These are phyloP conservation scores for Isaurus tuberculatus DNA, from an alignment of 92 coral and sea anemone species.

Conservation along the genomic window DNA sequence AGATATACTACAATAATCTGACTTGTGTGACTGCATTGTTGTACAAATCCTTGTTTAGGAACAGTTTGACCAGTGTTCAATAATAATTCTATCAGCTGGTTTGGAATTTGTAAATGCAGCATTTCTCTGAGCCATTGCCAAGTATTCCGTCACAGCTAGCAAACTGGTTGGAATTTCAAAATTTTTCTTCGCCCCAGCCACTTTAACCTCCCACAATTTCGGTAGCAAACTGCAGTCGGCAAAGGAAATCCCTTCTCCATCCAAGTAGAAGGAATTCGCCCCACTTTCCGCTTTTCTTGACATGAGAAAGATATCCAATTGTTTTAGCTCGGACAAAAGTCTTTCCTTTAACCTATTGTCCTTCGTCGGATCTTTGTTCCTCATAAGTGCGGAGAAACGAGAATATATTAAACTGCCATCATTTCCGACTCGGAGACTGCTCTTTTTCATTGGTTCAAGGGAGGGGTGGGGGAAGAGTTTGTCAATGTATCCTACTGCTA, in stretches of 20 bases:
- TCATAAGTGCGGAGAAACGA: constrained; percentile 33
- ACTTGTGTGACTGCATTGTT: not conserved
- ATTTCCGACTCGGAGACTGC: constrained; percentile 6
- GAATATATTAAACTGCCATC: constrained; percentile 4
- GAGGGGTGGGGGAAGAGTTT: constrained; percentile 14
- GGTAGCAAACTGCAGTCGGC: constrained; percentile 31
- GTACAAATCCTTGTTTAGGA: not conserved
- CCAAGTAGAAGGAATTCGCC: not conserved
- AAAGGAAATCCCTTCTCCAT: constrained; percentile 12
- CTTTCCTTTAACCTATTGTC: constrained; percentile 13
- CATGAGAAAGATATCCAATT: constrained; percentile 23
- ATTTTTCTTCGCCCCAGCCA: constrained; percentile 14
- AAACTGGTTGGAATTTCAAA: constrained; percentile 28
- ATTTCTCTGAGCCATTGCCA: constrained; percentile 4
- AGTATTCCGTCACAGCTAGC: constrained; percentile 21
- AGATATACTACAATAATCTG: too few relatives aligned
- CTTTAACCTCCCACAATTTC: constrained; percentile 38
- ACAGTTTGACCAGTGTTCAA: not conserved
- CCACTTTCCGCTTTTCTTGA: constrained; percentile 8
- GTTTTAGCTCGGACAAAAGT: constrained; percentile 26
- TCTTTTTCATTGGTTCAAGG: not conserved
- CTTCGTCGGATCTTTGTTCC: constrained; percentile 24
- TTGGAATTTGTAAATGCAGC: constrained; percentile 4
- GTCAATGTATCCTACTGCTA: constrained; percentile 18
- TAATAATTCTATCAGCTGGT: constrained; percentile 23